Base-by-base conservation (phyloP, 2,888 invertebrate species). In the Cataglyphis altisquamis region DNA sequence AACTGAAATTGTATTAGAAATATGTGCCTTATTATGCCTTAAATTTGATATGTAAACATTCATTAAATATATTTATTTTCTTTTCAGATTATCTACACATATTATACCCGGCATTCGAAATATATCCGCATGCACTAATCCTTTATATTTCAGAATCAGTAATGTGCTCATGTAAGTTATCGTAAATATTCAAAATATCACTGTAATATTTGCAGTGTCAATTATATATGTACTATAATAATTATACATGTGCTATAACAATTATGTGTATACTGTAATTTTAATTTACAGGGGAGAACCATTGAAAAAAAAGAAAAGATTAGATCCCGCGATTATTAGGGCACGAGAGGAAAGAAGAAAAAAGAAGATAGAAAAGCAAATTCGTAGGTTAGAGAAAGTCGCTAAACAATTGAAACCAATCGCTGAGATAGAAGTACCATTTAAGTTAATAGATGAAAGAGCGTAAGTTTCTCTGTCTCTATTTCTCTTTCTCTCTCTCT, bases 381-480 rank as follows among this genome's bases (percentile, higher is more conserved):
- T 99, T 87, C 96, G 97, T 73, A 96, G 97, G 87, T 94, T 99
- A 84, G 97, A 98, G 93, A 98, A 97, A 93, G 96, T 97, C 95
- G 96, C 97, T 0, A 96, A 97, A 48, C 98, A 98, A 93, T 94
- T 98, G 70, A 99, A 99, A 94, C 99, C 99, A 0, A 96, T 99
- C 62, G 97, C 97, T 81, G 99, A 99, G 95, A 94, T 97, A 87
- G 98, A 98, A 94, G 95, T 97, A 10, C 97, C 98, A 0, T 91
- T 97, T 29, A 95, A 96, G 82, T 92, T 98, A 21, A 91, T 96
- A 29, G 97, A 97, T 91, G 96, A 97, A 92, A 95, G 95, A 91
- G 94, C 95, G 98, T 97, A 95, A 95, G 94, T 25, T 25, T 25
- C 25, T 25, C 25, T 25, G 25, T 25, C 25, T 25, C 25, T 25